A percentile compares a stretch with the other conserved stretches of the same genome.
Evolutionary conservation across 2,113 vertebrate species (phyloP).

Genomic region (Rissa tridactyla): DNA sequence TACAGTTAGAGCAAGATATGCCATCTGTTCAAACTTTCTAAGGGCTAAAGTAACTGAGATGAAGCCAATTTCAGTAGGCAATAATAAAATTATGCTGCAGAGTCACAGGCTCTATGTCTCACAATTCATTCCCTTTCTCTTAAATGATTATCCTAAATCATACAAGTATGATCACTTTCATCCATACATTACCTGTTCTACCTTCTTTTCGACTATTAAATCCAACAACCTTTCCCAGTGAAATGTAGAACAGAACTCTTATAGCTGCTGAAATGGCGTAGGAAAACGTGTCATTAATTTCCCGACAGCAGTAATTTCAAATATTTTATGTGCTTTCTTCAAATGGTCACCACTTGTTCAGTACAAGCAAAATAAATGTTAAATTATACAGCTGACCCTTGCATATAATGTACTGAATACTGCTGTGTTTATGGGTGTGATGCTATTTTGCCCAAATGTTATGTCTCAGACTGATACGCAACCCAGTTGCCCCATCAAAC

Average conservation of each 20-base stretch:
- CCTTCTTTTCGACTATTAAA: not conserved
- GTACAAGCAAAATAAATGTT: not conserved
- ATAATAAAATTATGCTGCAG: constrained; percentile 13
- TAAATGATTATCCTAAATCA: constrained; percentile 8
- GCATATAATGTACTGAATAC: fast-evolving
- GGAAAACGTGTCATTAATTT: not conserved
- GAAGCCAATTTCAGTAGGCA: constrained; percentile 34
- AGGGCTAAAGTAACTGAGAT: constrained; percentile 39
- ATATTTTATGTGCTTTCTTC: not conserved
- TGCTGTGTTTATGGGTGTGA: not conserved
- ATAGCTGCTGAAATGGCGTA: fast-evolving
- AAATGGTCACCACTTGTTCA: not conserved
- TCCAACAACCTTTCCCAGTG: not conserved
- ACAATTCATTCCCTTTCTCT: not conserved
- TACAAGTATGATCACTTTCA: not conserved
- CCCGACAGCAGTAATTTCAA: not conserved
- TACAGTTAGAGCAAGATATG: constrained; percentile 39
- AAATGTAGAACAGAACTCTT: not conserved
- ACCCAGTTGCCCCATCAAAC: fast-evolving
- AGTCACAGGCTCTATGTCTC: not conserved
- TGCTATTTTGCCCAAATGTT: fast-evolving
- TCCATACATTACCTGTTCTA: not conserved
- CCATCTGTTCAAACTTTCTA: constrained; percentile 63
- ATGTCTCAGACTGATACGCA: fast-evolving
- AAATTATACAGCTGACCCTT: not conserved